These are phyloP conservation scores for Alauda arvensis DNA, from an alignment of 2,797 vertebrate genomes.

Conservation along the genomic window DNA sequence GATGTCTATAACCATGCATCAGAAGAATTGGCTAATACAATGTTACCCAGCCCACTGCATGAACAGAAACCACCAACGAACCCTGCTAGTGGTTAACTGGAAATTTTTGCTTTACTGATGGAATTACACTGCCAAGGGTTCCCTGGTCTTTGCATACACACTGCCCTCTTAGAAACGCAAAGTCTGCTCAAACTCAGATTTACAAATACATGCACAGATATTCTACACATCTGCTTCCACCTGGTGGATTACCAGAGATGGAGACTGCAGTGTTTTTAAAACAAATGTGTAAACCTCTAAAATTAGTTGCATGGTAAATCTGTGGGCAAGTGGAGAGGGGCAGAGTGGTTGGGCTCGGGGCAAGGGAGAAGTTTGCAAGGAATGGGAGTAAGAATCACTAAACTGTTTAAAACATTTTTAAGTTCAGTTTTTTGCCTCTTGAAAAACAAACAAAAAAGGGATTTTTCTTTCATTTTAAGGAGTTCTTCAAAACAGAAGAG, in stretches of 20 bases:
- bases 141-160: background rate
- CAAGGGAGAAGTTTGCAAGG: background rate
- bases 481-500: background rate
- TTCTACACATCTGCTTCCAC: conserved; percentile 58
- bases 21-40: conserved; percentile 20
- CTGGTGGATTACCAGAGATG: conserved; percentile 48
- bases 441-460: background rate
- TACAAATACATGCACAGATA: background rate
- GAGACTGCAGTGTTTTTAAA: background rate
- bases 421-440: background rate
- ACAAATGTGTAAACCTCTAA: background rate
- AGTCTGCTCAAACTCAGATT: background rate
- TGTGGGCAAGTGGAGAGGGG: background rate
- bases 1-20: background rate
- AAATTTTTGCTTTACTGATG: background rate
- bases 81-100: background rate
- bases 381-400: background rate
- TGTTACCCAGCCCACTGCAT: background rate
- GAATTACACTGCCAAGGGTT: background rate
- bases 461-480: background rate
- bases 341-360: background rate
- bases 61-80: conserved; percentile 43
- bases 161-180: background rate
- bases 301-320: background rate
- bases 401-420: background rate